Evolutionary conservation across 1,140 invertebrate species (phyloP).

Genomic region (Penaeus chinensis): DNA sequence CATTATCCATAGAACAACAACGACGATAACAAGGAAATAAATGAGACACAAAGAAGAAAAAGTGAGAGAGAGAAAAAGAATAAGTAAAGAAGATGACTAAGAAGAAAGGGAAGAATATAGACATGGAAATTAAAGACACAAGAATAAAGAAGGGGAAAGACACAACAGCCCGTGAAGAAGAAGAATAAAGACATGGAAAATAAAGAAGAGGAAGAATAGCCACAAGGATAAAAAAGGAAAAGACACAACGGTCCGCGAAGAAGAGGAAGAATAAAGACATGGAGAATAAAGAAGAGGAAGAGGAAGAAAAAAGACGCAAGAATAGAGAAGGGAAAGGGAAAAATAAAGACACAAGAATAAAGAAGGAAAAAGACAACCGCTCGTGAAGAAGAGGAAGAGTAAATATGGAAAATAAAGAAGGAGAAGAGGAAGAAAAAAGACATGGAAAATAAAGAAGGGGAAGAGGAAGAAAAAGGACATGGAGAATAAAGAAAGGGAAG

Average conservation of each 20-base stretch:
- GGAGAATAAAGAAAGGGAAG: not conserved
- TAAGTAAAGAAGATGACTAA: too few relatives aligned
- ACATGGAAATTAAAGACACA: too few relatives aligned
- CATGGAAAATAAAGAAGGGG: not conserved
- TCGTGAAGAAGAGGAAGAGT: not conserved
- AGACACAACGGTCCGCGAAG: not conserved
- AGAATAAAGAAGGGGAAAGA: too few relatives aligned
- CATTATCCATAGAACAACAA: too few relatives aligned
- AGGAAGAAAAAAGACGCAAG: not conserved
- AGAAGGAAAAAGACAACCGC: not conserved
- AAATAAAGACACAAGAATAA: conserved; percentile 1
- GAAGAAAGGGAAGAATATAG: too few relatives aligned
- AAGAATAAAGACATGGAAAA: too few relatives aligned
- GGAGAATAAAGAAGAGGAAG: not conserved
- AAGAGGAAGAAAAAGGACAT: not conserved
- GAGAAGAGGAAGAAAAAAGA: not conserved
- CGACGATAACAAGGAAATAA: too few relatives aligned
- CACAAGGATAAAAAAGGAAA: too few relatives aligned
- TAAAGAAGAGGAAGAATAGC: too few relatives aligned
- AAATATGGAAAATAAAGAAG: not conserved
- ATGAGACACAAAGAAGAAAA: too few relatives aligned
- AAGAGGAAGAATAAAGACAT: not conserved
- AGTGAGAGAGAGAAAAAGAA: too few relatives aligned
- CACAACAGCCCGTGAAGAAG: not conserved
- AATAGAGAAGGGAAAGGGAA: conserved; percentile 16